Percentiles rank a stretch among this genome's conserved stretches.
phyloP scores from a whole-genome alignment of 2,888 invertebrate species.

The Lepidonotus clava region DNA sequence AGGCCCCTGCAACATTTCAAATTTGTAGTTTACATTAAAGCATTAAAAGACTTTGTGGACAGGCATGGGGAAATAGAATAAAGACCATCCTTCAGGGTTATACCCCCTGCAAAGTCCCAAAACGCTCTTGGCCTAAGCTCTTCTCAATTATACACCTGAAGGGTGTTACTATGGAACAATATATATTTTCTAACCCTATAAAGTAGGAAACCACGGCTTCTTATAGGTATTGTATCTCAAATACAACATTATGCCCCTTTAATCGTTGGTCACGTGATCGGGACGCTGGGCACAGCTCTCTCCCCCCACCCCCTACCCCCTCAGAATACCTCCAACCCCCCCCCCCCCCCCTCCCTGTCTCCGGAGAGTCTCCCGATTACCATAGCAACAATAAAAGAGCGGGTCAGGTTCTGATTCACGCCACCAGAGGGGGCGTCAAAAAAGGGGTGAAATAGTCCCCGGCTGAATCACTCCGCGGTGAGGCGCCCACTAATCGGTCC shows the following conservation, averaged over 20 bases:
- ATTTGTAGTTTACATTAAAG: too few species aligned
- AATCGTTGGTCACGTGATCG: too few species aligned
- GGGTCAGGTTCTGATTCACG: not conserved
- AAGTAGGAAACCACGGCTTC: not conserved
- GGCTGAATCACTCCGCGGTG: conserved; percentile 34
- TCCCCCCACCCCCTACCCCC: not conserved
- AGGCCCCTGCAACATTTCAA: too few species aligned
- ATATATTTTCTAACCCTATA: too few species aligned
- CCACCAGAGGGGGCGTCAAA: not conserved
- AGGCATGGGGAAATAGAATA: too few species aligned
- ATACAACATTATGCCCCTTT: too few species aligned
- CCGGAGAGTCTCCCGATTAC: conserved; percentile 5
- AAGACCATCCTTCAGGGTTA: too few species aligned
- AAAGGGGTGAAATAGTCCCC: not conserved
- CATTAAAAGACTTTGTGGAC: too few species aligned
- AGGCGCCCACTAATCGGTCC: not conserved
- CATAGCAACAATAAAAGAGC: conserved; percentile 16
- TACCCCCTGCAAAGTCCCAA: too few species aligned
- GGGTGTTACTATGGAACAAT: too few species aligned
- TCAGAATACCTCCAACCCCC: not conserved
- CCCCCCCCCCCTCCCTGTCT: not conserved
- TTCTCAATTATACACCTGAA: too few species aligned
- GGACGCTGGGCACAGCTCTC: not conserved
- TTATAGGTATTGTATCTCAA: not conserved
- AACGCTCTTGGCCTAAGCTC: too few species aligned